Base-by-base conservation (phyloP, 1,140 invertebrate genomes). In the Drosophila melanogaster region DNA sequence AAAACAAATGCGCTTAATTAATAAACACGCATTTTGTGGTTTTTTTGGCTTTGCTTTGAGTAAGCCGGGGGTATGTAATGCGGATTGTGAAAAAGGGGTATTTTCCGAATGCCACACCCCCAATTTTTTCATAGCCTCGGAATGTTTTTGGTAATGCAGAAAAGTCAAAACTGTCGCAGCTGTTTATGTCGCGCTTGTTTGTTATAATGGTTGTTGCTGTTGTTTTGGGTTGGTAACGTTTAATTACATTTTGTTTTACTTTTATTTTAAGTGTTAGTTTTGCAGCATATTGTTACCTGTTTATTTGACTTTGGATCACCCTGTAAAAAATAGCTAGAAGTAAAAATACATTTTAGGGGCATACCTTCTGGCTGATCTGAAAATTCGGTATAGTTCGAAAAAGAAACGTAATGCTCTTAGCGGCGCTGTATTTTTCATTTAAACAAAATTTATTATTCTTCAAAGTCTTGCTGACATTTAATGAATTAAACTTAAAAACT, bases 1-100 rank as follows among this genome's bases (percentile, higher is more conserved):
- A 85, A 91, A 91, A 91, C 81, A 91, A 91, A 91, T 91, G 90
- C 86, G 87, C 90, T 91, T 91, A 91, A 91, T 91, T 91, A 91
- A 91, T 91, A 91, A 91, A 91, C 90, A 91, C 80, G 90, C 90
- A 91, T 91, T 91, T 91, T 91, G 89, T 66, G 89, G 89, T 81
- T 83, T 76, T 30, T 62, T 66, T 24, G 46, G 57, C 59, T 49
- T 37, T 26, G 47, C 22, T 4, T 33, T 5, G 47, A n/a, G 14
- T 33, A 1, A 5, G 14, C 30, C 43, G 56, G 51, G n/a, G 22
- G 33, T 26, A 7, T 55, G 44, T 43, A 47, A 15, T 38, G 33
- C 24, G 59, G 69, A 61, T 57, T 74, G 77, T 62, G 30, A 59
- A 72, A 43, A 44, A 33, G 58, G 38, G 46, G 41, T 56, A 33